A percentile compares a stretch with the other conserved stretches of the same genome.
These are phyloP conservation scores for Drosophila bipectinata DNA, from an alignment of 1,140 invertebrate species.

Conservation along the genomic window DNA sequence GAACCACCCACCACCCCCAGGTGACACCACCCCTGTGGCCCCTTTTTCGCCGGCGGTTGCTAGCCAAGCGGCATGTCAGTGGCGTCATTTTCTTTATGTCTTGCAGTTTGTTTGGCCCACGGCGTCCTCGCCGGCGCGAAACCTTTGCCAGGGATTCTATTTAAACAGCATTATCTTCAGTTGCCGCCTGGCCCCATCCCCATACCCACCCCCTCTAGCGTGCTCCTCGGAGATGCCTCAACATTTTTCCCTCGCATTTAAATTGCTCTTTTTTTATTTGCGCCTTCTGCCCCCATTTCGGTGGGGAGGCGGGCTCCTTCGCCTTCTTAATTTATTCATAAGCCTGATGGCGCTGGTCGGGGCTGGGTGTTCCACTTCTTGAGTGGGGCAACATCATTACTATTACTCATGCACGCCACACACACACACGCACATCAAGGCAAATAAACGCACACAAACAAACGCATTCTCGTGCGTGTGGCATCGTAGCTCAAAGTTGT, in stretches of 20 bases:
- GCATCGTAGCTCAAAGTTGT: constrained; percentile 74
- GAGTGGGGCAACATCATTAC: constrained; percentile 79
- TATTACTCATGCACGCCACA: constrained; percentile 73
- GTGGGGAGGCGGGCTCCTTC: constrained; percentile 2
- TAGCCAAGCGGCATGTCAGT: constrained; percentile 39
- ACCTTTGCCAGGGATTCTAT: constrained; percentile 65
- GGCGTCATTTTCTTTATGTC: constrained; percentile 76
- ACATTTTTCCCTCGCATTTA: constrained; percentile 46
- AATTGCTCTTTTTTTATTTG: constrained; percentile 78
- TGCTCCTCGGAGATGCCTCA: constrained; percentile 26
- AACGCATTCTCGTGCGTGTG: constrained; percentile 64
- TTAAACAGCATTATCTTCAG: constrained; percentile 77
- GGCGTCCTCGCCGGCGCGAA: constrained; percentile 26
- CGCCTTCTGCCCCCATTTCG: constrained; percentile 61
- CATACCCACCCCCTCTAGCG: neutral
- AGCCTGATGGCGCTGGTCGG: constrained; percentile 57
- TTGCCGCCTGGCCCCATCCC: constrained; percentile 61
- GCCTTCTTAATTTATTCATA: constrained; percentile 78
- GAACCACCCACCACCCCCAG: neutral
- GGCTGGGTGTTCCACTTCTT: constrained; percentile 45
- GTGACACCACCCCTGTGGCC: constrained; percentile 1
- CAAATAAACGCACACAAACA: constrained; percentile 2
- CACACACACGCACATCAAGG: constrained; percentile 19
- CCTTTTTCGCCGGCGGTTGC: neutral
- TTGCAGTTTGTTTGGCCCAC: constrained; percentile 66